Base-by-base conservation (phyloP, 2,888 invertebrate genomes). In the Hypolimnas misippus region DNA sequence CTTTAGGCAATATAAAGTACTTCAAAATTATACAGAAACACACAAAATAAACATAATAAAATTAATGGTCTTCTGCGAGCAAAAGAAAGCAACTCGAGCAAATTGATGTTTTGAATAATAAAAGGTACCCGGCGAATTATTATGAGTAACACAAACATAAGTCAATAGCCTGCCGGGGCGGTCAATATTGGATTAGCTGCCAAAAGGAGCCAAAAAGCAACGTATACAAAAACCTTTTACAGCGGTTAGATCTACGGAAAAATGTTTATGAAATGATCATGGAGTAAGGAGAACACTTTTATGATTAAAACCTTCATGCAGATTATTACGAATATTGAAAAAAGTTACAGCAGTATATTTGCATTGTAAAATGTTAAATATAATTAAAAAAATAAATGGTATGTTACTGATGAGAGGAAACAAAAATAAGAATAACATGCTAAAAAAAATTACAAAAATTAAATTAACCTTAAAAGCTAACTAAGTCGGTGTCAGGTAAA, bases 201-300 rank as follows among this genome's bases (percentile, higher is more conserved):
- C 90, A 89, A 92, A 92, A 92, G 91, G 92, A 92, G 87, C 84
- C 90, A 90, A 91, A 91, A 92, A 90, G 91, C 92, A 87, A 89
- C 92, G 92, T 92, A 90, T 92, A 92, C 92, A 92, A 90, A 91
- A 92, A 92, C 91, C 91, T 92, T 92, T 91, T 89, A 91, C 88
- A 84, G 87, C 85, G 86, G 90, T 88, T 87, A 87, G 82, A 86
- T 75, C 79, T 76, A 79, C 73, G 80, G 81, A 89, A 91, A 92
- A 91, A 91, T 91, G 87, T 90, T 90, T 89, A 89, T 89, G 81
- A 86, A 89, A 83, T 72, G 85, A 72, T 80, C 68, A 70, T 66
- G 68, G 64, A 71, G 68, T 73, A 73, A 71, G 81, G 89, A 89
- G 79, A 70, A 65, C 62, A 83, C 79, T 86, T 83, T 64, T 66